Percentiles rank a stretch among this genome's conserved stretches.
Conservation (phyloP, 2,113 vertebrate genomes). For the Rutilus rutilus region DNA sequence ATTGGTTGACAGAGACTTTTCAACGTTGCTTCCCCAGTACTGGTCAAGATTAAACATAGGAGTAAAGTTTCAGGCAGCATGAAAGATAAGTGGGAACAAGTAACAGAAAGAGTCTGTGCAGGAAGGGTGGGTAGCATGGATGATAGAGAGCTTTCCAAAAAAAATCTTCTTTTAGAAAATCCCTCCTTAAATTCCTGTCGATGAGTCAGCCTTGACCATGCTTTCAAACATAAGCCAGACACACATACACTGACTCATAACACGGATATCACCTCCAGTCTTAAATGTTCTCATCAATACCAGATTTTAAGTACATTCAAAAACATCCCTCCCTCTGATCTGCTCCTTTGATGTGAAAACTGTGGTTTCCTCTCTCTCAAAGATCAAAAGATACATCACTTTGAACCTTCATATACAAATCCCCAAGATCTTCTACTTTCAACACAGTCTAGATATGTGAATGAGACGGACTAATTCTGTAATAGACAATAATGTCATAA, state of each 20-base stretch:
- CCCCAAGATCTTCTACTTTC: conserved; percentile 27
- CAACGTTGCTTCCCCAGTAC: background rate
- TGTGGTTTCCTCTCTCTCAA: conserved; percentile 49
- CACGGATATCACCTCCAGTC: background rate
- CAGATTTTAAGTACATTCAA: background rate
- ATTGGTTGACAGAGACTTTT: background rate
- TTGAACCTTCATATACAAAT: conserved; percentile 37
- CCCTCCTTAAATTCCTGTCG: conserved; percentile 60
- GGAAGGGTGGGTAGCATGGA: conserved; percentile 49
- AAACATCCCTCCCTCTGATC: conserved; percentile 40
- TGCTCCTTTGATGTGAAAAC: conserved; percentile 43
- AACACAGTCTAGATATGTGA: background rate
- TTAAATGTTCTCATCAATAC: conserved; percentile 30
- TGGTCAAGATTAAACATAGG: conserved; percentile 2
- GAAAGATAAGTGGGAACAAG: background rate
- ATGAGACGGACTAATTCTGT: background rate
- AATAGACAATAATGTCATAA: conserved; percentile 30
- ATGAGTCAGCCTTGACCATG: conserved; percentile 69
- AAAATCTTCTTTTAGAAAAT: conserved; percentile 75
- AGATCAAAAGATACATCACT: conserved; percentile 36
- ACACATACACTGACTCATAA: conserved; percentile 44
- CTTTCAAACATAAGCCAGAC: conserved; percentile 58
- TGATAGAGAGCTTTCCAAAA: conserved; percentile 62
- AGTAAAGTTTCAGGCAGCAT: background rate
- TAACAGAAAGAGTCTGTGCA: background rate